Conservation (phyloP, 2,888 invertebrate genomes). For the Cartodere bifasciata region DNA sequence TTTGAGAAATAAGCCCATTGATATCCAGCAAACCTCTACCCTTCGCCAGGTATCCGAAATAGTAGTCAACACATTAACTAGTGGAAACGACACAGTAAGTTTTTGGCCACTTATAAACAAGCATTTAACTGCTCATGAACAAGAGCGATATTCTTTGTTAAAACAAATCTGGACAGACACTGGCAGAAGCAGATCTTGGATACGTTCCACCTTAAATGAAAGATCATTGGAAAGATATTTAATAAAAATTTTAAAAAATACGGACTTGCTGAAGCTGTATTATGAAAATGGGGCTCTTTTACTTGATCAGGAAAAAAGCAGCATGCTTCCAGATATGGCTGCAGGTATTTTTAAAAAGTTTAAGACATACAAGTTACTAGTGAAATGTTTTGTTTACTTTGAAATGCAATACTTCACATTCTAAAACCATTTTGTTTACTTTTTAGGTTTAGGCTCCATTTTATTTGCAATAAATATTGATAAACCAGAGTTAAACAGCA, state of each 20-base stretch:
- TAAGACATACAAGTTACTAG: too few species aligned
- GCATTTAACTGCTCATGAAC: conserved; percentile 77
- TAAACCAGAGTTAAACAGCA: conserved; percentile 64
- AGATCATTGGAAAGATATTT: conserved; percentile 74
- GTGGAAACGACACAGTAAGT: conserved; percentile 30
- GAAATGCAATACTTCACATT: too few species aligned
- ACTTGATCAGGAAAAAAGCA: conserved; percentile 64
- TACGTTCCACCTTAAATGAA: conserved; percentile 83
- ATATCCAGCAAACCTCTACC: conserved; percentile 32
- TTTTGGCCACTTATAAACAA: conserved; percentile 70
- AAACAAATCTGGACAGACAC: conserved; percentile 56
- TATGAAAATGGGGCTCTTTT: conserved; percentile 83
- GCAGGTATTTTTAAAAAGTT: too few species aligned
- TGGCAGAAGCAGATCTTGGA: conserved; percentile 78
- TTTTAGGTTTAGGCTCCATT: conserved; percentile 67
- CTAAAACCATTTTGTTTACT: conserved; percentile 2
- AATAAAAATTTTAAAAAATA: conserved; percentile 59
- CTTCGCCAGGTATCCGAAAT: conserved; percentile 62
- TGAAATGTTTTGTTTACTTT: too few species aligned
- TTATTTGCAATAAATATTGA: conserved; percentile 89
- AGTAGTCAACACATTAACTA: conserved; percentile 42
- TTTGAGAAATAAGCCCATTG: conserved; percentile 42
- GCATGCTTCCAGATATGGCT: conserved; percentile 72
- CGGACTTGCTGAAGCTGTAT: conserved; percentile 46
- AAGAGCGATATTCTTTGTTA: conserved; percentile 67